phyloP scores from a whole-genome alignment of 2,888 invertebrate genomes.

The Pherbina coryleti region DNA sequence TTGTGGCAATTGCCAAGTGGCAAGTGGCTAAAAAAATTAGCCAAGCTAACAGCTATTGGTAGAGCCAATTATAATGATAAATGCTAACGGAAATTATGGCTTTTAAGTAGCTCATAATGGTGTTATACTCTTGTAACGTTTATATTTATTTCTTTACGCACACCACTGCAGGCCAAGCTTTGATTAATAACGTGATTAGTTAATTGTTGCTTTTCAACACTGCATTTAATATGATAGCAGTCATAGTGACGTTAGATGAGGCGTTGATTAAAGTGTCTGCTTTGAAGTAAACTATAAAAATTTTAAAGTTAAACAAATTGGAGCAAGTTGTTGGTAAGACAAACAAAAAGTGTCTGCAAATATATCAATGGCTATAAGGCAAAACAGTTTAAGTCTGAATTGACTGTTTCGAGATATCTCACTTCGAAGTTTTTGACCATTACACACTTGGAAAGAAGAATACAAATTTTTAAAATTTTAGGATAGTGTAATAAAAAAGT shows the following conservation, averaged over 20 bases:
- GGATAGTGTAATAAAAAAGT: too few relatives aligned
- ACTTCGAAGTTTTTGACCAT: too few relatives aligned
- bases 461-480: too few relatives aligned
- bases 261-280: neutral
- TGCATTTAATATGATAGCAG: neutral
- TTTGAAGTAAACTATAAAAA: neutral
- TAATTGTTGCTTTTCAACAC: conserved; percentile 6
- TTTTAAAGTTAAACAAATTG: neutral
- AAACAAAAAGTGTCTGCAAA: too few relatives aligned
- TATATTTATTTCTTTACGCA: neutral
- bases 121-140: neutral
- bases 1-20: neutral
- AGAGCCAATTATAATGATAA: conserved; percentile 1
- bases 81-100: conserved; percentile 10
- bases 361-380: too few relatives aligned
- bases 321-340: too few relatives aligned
- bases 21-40: neutral
- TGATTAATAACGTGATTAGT: conserved; percentile 23
- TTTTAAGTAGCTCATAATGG: neutral
- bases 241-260: too few relatives aligned
- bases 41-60: neutral
- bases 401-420: too few relatives aligned
- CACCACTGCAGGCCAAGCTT: neutral
- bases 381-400: too few relatives aligned
- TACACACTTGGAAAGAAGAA: too few relatives aligned